phyloP scores from a whole-genome alignment of 2,888 invertebrate genomes.

The Lutraria lutraria region DNA sequence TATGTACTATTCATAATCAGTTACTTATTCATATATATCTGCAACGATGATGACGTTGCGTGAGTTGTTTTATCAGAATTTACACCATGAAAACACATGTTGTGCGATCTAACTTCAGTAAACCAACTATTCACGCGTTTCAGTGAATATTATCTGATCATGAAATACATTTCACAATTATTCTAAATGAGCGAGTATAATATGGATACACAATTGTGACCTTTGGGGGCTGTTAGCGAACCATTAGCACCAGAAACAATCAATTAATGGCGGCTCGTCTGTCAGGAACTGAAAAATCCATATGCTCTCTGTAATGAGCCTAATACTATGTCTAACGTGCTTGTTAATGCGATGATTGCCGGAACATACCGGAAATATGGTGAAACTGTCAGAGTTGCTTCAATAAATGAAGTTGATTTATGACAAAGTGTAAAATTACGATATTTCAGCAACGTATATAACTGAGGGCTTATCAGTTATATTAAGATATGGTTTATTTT shows the following conservation, averaged over 20 bases:
- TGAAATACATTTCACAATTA: neutral
- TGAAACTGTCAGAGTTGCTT: conserved; percentile 7
- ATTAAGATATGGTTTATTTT: neutral
- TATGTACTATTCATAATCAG: no score
- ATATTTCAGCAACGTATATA: neutral
- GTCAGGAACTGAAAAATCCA: conserved; percentile 52
- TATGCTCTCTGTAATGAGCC: conserved; percentile 33
- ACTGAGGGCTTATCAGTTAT: neutral
- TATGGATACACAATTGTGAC: conserved; percentile 1
- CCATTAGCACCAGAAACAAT: conserved; percentile 56
- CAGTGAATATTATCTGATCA: neutral
- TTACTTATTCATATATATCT: no score
- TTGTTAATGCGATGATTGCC: conserved; percentile 4
- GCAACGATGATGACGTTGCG: no score
- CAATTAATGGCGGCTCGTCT: conserved; percentile 47
- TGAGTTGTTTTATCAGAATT: no score
- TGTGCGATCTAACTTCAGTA: neutral
- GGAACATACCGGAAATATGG: neutral
- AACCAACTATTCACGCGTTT: neutral
- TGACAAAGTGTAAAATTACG: neutral
- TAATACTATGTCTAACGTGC: conserved; percentile 17
- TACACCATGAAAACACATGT: neutral
- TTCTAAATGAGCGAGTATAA: neutral
- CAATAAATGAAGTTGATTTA: neutral
- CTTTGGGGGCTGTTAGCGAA: conserved; percentile 39